These are phyloP conservation scores for Nematostella vectensis DNA, from an alignment of 92 coral and sea anemone species.

Conservation along the genomic window DNA sequence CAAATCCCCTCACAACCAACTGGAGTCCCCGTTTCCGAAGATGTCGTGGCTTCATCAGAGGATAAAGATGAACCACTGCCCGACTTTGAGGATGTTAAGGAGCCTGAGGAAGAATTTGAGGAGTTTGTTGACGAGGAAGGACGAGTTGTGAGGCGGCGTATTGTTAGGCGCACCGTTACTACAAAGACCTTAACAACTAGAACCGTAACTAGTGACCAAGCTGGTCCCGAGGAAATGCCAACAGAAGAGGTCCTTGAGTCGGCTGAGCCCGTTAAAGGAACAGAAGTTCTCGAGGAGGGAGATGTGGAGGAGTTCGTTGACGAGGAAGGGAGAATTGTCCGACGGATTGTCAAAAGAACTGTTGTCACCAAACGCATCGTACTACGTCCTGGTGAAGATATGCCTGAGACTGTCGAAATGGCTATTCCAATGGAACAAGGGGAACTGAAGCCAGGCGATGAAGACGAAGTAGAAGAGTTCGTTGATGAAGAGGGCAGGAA, in stretches of 20 bases:
- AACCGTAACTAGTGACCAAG: neutral
- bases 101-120: conserved; percentile 22
- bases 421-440: too few species aligned
- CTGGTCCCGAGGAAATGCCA: neutral
- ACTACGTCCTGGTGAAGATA: neutral
- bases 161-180: conserved; percentile 28
- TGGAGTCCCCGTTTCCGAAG: too few species aligned
- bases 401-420: too few species aligned
- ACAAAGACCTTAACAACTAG: neutral
- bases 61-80: too few species aligned
- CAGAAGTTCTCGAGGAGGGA: conserved; percentile 1
- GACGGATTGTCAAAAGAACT: conserved; percentile 45
- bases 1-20: too few species aligned
- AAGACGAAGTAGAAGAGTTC: conserved; percentile 45
- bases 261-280: neutral
- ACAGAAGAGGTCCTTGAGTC: neutral
- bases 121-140: conserved; percentile 61
- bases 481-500: conserved; percentile 56
- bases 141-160: conserved; percentile 46
- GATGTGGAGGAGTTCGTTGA: conserved; percentile 51
- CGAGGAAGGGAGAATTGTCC: conserved; percentile 55
- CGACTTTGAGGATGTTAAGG: too few species aligned
- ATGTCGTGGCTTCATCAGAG: too few species aligned
- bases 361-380: conserved; percentile 14
- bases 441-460: too few species aligned